Evolutionary conservation across 2,113 vertebrate genomes (phyloP), one percentile per base, ranked within the genome.

Genomic region (Podarcis raffonei): DNA sequence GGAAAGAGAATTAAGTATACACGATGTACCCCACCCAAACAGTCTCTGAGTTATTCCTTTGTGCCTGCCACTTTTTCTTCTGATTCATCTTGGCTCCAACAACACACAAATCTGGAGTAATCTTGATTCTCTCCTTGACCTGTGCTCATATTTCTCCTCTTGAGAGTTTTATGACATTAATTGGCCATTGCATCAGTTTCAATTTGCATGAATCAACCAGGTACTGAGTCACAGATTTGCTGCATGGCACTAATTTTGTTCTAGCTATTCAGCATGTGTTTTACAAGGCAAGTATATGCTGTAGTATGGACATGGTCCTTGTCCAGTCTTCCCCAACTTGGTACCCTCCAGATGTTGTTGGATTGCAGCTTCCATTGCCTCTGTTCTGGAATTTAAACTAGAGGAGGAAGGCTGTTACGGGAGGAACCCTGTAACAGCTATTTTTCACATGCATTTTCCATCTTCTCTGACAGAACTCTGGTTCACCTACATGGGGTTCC

Each of bases 181-280:
- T 35, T 5, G 86, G 92, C 93, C 91, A 91, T 86, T 92, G 75
- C 69, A n/a, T 89, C 79, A 69, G 93, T 90, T 95, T 93, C 95
- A 83, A 94, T 96, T 95, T 92, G 59, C 35, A 84, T 84, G 94
- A 97, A 97, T 98, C 97, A 97, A 95, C 95, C 96, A 94, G 96
- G 96, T 97, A 90, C 75, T 25, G 66, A 94, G 94, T 89, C 95
- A 97, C 95, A 97, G 94, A 95, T 88, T 95, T 96, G 97, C 96
- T 42, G 95, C 97, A 94, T 98, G 97, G 97, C 93, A 97, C 92
- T 96, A 95, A 11, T 77, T 96, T 97, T 97, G 97, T 88, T 96
- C 96, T 96, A 86, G 81, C 89, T 90, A 75, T 53, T 53, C 9
- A 90, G 90, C 94, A 94, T 92, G 88, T 83, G 87, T 94, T 48